Evolutionary conservation across 2,888 invertebrate species (phyloP), one percentile per base, ranked within the genome.

Genomic region (Cryptops parisi): DNA sequence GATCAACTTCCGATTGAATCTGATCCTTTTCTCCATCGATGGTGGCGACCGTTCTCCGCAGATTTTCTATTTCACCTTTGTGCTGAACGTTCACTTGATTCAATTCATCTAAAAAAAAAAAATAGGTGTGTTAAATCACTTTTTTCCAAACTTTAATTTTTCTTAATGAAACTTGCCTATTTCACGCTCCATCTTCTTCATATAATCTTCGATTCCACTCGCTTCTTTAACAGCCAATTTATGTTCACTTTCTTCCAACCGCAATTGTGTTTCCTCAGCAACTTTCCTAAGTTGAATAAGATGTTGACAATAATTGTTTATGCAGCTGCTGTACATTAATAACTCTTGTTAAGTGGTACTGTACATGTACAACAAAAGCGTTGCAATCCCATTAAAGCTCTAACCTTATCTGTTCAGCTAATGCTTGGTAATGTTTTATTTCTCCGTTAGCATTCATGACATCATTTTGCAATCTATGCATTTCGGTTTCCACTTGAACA

Each of bases 11-110:
- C 23, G 40, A 41, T 25, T 50, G 50, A 17, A 50, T n/a, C 17
- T 50, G 50, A 17, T 50, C 50, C 12, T 50, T 50, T 41, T 50
- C 50, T 24, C 50, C 17, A 15, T 50, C 50, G 17, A 50, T n/a
- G 6, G 40, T 5, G 6, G 50, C 9, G 12, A 50, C 23, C 5
- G 50, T 50, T 9, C 41, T 38, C 17, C 50, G 22, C 5, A 50
- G 9, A 25, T 24, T 17, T 9, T 50, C 50, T 17, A 50, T 41
- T 22, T 50, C 50, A 23, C 41, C 23, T 33, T 21, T 22, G n/a
- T 50, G 24, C 17, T 50, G 23, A n/a, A 38, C 19, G 50, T 40
- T 23, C 27, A 25, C 41, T 17, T 19, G 9, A 23, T 25, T 1
- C 25, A 50, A 21, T 23, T 50, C 24, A 38, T 40, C 50, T 50